Conservation (phyloP, 1,140 invertebrate genomes). For the Drosophila serrata region DNA sequence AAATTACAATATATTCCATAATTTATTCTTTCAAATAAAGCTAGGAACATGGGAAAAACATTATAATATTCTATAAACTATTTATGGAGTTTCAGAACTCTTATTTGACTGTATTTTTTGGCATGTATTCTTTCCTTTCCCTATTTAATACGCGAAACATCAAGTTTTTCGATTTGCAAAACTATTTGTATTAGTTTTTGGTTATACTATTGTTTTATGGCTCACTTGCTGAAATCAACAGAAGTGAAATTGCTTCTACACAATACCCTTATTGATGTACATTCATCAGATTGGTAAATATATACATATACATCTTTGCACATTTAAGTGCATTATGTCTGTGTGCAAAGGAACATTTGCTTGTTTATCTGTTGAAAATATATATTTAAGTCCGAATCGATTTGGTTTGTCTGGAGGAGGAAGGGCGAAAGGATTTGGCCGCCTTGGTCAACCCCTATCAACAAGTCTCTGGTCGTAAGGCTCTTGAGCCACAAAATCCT, state of each 20-base stretch:
- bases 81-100: no score
- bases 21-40: neutral
- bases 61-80: neutral
- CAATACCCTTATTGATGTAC: constrained; percentile 49
- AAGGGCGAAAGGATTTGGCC: constrained; percentile 7
- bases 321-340: constrained; percentile 67
- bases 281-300: constrained; percentile 55
- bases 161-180: constrained; percentile 66
- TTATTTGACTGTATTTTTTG: neutral
- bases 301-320: constrained; percentile 11
- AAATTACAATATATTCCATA: neutral
- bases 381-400: constrained; percentile 74
- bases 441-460: constrained; percentile 73
- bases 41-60: no score
- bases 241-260: constrained; percentile 62
- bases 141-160: constrained; percentile 14
- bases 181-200: constrained; percentile 60
- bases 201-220: constrained; percentile 30
- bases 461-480: constrained; percentile 66
- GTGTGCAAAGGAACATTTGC: constrained; percentile 16
- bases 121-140: neutral
- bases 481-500: constrained; percentile 69
- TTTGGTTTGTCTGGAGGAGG: constrained; percentile 42
- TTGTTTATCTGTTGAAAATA: constrained; percentile 63
- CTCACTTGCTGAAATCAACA: constrained; percentile 46